phyloP scores from a whole-genome alignment of 1,140 invertebrate genomes.

The Scaptodrosophila lebanonensis region DNA sequence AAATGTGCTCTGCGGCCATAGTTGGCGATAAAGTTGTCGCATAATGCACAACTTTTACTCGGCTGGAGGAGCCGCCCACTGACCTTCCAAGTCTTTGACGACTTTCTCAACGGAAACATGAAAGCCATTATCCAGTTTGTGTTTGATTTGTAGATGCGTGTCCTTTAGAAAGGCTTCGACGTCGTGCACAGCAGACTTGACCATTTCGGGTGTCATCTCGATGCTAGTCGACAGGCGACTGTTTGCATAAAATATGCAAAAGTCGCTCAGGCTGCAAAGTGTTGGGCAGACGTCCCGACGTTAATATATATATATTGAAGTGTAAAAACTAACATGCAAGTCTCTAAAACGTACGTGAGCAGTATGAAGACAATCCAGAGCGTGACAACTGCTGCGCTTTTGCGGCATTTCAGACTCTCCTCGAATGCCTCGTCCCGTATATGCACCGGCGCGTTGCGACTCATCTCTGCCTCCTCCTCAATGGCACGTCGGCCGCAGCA shows the following conservation, averaged over 20 bases:
- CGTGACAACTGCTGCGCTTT: constrained; percentile 63
- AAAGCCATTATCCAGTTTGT: constrained; percentile 80
- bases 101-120: constrained; percentile 81
- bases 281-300: too few relatives aligned
- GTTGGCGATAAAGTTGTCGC: constrained; percentile 51
- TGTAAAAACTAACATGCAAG: neutral
- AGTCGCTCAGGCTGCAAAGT: constrained; percentile 63
- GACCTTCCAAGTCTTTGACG: constrained; percentile 81
- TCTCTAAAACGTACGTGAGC: constrained; percentile 76
- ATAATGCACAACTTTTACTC: neutral
- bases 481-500: constrained; percentile 56
- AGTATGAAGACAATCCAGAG: constrained; percentile 77
- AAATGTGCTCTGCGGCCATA: constrained; percentile 26
- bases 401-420: constrained; percentile 62
- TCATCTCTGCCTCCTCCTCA: constrained; percentile 51
- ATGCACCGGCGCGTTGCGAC: constrained; percentile 55
- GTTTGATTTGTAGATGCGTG: constrained; percentile 80
- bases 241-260: constrained; percentile 80
- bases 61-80: constrained; percentile 47
- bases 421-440: constrained; percentile 65
- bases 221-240: constrained; percentile 79
- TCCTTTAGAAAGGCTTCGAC: constrained; percentile 80
- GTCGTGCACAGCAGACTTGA: constrained; percentile 80
- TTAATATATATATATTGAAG: constrained; percentile 8
- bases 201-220: constrained; percentile 78